Conservation (phyloP, 2,113 vertebrate species). For the Heterotilapia buettikoferi region DNA sequence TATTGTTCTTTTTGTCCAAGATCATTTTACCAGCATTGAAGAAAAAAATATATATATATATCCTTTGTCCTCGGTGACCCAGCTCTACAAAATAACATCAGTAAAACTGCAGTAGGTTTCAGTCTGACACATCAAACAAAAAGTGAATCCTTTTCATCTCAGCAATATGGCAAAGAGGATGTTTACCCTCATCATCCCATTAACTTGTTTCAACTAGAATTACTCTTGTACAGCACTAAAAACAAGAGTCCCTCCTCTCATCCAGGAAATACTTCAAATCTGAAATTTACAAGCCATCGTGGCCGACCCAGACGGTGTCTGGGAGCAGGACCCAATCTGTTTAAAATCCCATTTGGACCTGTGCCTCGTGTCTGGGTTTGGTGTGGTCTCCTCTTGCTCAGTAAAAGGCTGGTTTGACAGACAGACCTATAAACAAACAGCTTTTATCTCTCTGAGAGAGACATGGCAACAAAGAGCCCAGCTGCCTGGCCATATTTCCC, state of each 20-base stretch:
- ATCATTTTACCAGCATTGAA: not conserved
- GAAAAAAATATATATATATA: not conserved
- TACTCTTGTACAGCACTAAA: constrained; percentile 3
- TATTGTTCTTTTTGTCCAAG: not conserved
- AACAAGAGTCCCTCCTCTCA: not conserved
- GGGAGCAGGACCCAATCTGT: constrained; percentile 23
- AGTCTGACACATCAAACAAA: not conserved
- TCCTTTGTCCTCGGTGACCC: not conserved
- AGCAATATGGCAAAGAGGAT: not conserved
- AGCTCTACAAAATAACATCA: not conserved
- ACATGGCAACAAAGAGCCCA: constrained; percentile 67
- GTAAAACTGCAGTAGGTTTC: not conserved
- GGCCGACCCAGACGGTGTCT: not conserved
- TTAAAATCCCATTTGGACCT: constrained; percentile 49
- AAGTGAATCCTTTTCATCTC: not conserved
- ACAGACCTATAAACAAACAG: constrained; percentile 63
- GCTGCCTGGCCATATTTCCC: constrained; percentile 44
- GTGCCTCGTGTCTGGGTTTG: constrained; percentile 24
- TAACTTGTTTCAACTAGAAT: not conserved
- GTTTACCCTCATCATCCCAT: not conserved
- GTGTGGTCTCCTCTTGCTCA: constrained; percentile 11
- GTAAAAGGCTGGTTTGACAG: constrained; percentile 51
- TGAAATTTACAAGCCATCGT: not conserved
- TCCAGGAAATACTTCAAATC: not conserved
- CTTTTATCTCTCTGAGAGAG: constrained; percentile 64